Conservation (phyloP, 2,888 invertebrate species). For the Rapana venosa region DNA sequence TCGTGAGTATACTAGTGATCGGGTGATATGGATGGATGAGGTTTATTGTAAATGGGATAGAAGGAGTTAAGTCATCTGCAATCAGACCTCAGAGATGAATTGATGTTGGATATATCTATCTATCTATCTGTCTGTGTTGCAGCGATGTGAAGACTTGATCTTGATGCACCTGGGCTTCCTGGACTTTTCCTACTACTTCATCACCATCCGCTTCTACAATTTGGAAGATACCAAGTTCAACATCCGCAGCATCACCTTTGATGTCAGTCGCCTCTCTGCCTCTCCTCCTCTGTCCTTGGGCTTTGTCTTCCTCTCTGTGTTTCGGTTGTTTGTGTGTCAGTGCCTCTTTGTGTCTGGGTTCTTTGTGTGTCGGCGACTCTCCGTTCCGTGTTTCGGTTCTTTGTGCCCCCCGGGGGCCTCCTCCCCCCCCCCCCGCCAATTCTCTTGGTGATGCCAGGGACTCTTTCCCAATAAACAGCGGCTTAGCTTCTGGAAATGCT, state of each 20-base stretch:
- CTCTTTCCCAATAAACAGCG: too few relatives aligned
- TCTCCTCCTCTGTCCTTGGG: neutral
- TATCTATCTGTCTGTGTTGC: slow-evolving; percentile 36
- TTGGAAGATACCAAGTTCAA: slow-evolving; percentile 83
- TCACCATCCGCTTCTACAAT: slow-evolving; percentile 90
- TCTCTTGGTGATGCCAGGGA: too few relatives aligned
- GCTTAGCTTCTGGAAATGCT: too few relatives aligned
- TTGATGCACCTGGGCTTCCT: slow-evolving; percentile 92
- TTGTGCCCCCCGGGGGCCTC: neutral
- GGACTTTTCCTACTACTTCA: slow-evolving; percentile 91
- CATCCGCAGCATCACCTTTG: slow-evolving; percentile 85
- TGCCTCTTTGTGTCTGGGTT: too few relatives aligned
- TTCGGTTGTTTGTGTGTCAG: too few relatives aligned
- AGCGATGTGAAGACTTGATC: slow-evolving; percentile 91
- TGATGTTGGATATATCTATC: neutral
- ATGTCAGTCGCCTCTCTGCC: slow-evolving; percentile 62
- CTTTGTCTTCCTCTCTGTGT: too few relatives aligned
- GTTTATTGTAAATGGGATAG: too few relatives aligned
- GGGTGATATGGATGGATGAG: too few relatives aligned
- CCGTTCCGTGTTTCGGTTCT: too few relatives aligned
- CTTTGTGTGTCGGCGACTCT: too few relatives aligned
- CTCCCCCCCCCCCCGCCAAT: too few relatives aligned
- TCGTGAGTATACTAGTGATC: too few relatives aligned
- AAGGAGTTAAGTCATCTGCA: neutral
- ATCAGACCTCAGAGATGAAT: neutral